Evolutionary conservation across 2,113 vertebrate species (phyloP).

Genomic region (Toxostoma redivivum): DNA sequence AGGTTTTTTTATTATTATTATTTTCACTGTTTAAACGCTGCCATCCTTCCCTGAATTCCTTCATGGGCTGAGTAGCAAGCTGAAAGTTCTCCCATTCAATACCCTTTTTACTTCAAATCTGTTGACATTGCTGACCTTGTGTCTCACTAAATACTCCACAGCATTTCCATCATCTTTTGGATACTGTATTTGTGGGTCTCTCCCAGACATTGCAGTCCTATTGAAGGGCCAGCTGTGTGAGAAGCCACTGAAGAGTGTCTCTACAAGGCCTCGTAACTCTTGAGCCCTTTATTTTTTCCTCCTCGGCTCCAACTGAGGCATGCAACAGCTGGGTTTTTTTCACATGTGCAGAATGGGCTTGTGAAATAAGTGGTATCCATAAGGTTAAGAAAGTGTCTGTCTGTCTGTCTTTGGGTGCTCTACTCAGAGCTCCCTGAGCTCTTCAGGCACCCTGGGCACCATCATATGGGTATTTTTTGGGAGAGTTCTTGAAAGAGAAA

Average conservation of each 20-base stretch:
- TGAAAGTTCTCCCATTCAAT: neutral
- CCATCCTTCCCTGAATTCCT: neutral
- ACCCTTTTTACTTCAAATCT: neutral
- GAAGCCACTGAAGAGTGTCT: neutral
- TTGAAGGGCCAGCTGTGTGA: neutral
- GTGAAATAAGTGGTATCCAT: neutral
- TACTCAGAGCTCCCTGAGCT: neutral
- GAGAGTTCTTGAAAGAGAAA: neutral
- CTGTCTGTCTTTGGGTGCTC: neutral
- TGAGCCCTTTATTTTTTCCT: neutral
- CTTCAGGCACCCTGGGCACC: neutral
- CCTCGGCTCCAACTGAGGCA: neutral
- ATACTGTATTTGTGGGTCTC: neutral
- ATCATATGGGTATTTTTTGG: neutral
- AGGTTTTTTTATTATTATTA: neutral
- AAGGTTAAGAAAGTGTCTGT: neutral
- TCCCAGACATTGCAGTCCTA: neutral
- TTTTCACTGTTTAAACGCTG: neutral
- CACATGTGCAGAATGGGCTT: neutral
- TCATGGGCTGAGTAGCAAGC: neutral
- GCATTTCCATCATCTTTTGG: neutral
- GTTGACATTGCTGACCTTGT: neutral
- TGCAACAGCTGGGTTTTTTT: accelerated
- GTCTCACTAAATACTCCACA: neutral
- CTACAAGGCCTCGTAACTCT: accelerated